Base-by-base conservation (phyloP, 2,888 invertebrate genomes). In the Cataglyphis albicans region DNA sequence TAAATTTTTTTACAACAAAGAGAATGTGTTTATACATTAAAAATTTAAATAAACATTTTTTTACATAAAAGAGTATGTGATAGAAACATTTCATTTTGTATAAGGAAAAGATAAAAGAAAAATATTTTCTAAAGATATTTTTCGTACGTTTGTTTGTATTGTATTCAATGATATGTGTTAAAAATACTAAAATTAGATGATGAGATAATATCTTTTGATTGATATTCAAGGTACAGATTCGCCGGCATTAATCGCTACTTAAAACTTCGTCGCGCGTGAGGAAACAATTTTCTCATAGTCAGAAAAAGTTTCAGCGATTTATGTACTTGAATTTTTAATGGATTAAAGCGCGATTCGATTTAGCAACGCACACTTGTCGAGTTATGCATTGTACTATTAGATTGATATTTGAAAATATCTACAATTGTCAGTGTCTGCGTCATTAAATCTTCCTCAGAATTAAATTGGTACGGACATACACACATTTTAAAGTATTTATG, bases 231-330 rank as follows among this genome's bases (percentile, higher is more conserved):
- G 21, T 32, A 32, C 3, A 29, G 57, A 70, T 78, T 70, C 35
- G 32, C 21, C n/a, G 44, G 21, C 18, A 48, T 70, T 70, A 78
- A 78, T 44, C n/a, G 70, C 25, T 21, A 59, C 44, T 78, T 59
- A 78, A 78, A 78, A 78, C 70, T 48, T 78, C 1, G 10, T 12
- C 18, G 72, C 18, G 18, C 67, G 5, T 10, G 44, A 15, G 18
- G 18, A 32, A 78, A 61, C 41, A 59, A 78, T 78, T 78, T 78
- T 70, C 72, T 29, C 21, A 25, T 32, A 70, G 18, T 44, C 68
- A 65, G 18, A 0, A 67, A 15, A 25, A 44, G 59, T 59, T 78
- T 44, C 44, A 70, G 32, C 44, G 12, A 70, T 70, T 70, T 48
- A 52, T 52, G 48, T 52, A 59, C 41, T 29, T 59, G 32, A 70